A percentile compares a stretch with the other conserved stretches of the same genome.
These are phyloP conservation scores for Ceratina calcarata DNA, from an alignment of 1,140 invertebrate species.

Conservation along the genomic window DNA sequence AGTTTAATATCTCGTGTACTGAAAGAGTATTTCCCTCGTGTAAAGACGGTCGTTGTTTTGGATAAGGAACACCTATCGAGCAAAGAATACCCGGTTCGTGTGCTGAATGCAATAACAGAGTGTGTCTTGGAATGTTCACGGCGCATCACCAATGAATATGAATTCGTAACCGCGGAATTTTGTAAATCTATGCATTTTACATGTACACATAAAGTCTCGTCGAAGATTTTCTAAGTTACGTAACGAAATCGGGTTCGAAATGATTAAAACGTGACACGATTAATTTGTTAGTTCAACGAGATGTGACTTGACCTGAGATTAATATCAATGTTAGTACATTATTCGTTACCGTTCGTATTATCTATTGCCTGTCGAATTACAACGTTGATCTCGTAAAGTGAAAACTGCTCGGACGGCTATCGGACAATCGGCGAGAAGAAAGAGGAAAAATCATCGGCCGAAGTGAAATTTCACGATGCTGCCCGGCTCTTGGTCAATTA, in stretches of 20 bases:
- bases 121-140: background rate
- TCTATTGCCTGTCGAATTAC: background rate
- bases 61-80: background rate
- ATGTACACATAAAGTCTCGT: background rate
- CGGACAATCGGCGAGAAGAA: background rate
- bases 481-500: slow-evolving; percentile 45
- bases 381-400: background rate
- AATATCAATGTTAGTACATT: too few relatives aligned
- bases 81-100: background rate
- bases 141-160: background rate
- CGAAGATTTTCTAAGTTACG: background rate
- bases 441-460: background rate
- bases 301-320: too few relatives aligned
- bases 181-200: background rate
- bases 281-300: too few relatives aligned
- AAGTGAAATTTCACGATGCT: slow-evolving; percentile 13
- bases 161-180: background rate
- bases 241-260: too few relatives aligned
- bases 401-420: background rate
- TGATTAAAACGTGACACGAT: too few relatives aligned
- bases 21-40: background rate
- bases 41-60: background rate
- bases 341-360: too few relatives aligned
- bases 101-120: background rate
- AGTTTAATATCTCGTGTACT: background rate